phyloP scores from a whole-genome alignment of 2,797 vertebrate genomes.

The Garrulus glandarius region DNA sequence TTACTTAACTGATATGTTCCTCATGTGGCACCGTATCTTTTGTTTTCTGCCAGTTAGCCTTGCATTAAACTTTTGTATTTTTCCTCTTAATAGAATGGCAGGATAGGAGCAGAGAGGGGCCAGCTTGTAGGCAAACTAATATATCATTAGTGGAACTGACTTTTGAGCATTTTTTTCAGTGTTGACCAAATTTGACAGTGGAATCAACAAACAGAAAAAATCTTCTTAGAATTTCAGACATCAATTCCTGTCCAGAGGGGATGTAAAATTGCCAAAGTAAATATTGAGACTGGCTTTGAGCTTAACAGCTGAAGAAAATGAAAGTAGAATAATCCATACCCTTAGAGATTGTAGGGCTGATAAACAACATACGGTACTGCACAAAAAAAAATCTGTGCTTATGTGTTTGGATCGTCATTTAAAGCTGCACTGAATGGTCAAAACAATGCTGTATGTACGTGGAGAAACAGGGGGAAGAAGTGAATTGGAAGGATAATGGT shows the following conservation, averaged over 20 bases:
- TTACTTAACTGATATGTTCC: neutral
- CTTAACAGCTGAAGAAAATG: neutral
- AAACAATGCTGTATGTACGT: neutral
- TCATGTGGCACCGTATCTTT: neutral
- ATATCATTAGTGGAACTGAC: neutral
- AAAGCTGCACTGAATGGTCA: neutral
- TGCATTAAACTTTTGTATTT: neutral
- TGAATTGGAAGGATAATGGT: neutral
- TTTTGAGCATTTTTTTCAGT: neutral
- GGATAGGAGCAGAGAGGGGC: neutral
- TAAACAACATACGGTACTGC: neutral
- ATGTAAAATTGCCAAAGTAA: neutral
- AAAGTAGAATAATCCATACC: neutral
- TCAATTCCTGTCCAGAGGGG: neutral
- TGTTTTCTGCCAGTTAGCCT: neutral
- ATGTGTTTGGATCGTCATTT: neutral
- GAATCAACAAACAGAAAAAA: neutral
- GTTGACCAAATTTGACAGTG: neutral
- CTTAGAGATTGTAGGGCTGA: neutral
- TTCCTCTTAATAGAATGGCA: neutral
- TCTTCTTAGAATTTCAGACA: neutral
- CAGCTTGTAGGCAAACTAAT: neutral
- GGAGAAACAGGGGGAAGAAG: neutral
- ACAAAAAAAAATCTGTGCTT: neutral
- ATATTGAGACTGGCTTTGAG: neutral